These are phyloP conservation scores for Phyllotreta striolata DNA, from an alignment of 2,888 invertebrate species.

Conservation along the genomic window DNA sequence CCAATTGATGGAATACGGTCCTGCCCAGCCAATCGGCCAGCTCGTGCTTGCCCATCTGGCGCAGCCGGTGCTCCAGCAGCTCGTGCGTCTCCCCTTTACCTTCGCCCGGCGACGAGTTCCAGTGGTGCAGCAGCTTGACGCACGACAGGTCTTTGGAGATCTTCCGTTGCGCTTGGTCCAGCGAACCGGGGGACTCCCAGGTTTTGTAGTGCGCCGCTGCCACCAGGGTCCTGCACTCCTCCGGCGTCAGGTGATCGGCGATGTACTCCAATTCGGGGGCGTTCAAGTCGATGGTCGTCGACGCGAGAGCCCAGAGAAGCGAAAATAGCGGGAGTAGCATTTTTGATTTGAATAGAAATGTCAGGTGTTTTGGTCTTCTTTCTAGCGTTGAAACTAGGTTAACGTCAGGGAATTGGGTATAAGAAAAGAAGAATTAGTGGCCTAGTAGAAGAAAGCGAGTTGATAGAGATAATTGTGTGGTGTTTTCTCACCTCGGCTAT, in stretches of 20 bases:
- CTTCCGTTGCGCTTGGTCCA: conserved; percentile 61
- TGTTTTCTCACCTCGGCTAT: conserved; percentile 28
- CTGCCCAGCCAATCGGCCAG: conserved; percentile 70
- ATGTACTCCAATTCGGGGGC: conserved; percentile 63
- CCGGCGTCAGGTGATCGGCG: conserved; percentile 65
- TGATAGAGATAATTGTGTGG: background rate
- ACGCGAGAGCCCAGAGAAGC: background rate
- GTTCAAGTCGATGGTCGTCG: conserved; percentile 57
- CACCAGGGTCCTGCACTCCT: conserved; percentile 68
- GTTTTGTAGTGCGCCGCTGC: conserved; percentile 66
- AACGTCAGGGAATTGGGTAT: background rate
- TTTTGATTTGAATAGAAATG: conserved; percentile 6
- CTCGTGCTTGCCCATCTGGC: conserved; percentile 66
- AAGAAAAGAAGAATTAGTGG: background rate
- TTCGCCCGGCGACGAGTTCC: conserved; percentile 64
- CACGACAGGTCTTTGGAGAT: conserved; percentile 66
- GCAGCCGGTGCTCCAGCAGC: conserved; percentile 64
- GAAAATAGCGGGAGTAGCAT: conserved; percentile 1
- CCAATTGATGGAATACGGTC: conserved; percentile 66
- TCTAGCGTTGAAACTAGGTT: too few species aligned
- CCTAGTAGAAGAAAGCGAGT: too few species aligned
- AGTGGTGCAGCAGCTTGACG: conserved; percentile 66
- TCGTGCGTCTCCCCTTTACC: conserved; percentile 68
- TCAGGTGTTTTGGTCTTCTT: too few species aligned
- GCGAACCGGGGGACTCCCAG: conserved; percentile 60